Base-by-base conservation (phyloP, 2,888 invertebrate species). In the Cerastis leucographa region DNA sequence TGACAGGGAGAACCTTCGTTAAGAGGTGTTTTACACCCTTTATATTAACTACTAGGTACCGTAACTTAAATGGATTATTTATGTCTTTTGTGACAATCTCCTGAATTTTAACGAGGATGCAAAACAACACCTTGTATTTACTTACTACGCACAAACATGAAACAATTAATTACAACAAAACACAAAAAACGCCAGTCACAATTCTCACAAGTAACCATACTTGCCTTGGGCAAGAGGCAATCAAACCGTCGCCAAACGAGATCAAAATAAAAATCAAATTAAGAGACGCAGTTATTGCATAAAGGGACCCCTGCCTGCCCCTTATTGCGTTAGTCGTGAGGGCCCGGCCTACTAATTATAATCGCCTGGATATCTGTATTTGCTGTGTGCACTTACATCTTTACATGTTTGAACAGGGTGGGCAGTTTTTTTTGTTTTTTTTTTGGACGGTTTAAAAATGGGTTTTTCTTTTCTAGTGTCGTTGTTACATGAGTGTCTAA, bases 221-320 rank as follows among this genome's bases (percentile, higher is more conserved):
- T 61, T 71, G 90, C 92, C 91, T 80, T 69, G 76, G 77, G 85
- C 84, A 42, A 75, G 87, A 92, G 87, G 91, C 93, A 95, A 94
- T 94, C 93, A 93, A 91, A 90, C 88, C 87, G 84, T 76, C 78
- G 56, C 89, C 92, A 93, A 95, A 95, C 90, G 90, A 91, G 95
- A 96, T 95, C 95, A 95, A 94, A 95, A 95, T 95, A 94, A 94
- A 94, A 94, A 95, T 95, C 92, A 89, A 94, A 94, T 95, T 95
- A 94, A 85, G 88, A 85, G 84, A 84, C 86, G 85, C 88, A 89
- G 89, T 90, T 89, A 91, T 93, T 91, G 92, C 92, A 91, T 91
- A 90, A 92, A 91, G 90, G 89, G 88, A 71, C 84, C 87, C 82
- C 87, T 77, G 83, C 75, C 56, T 74, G 62, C 80, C 90, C 89